Base-by-base conservation (phyloP, 2,797 vertebrate species). In the Anguilla anguilla region DNA sequence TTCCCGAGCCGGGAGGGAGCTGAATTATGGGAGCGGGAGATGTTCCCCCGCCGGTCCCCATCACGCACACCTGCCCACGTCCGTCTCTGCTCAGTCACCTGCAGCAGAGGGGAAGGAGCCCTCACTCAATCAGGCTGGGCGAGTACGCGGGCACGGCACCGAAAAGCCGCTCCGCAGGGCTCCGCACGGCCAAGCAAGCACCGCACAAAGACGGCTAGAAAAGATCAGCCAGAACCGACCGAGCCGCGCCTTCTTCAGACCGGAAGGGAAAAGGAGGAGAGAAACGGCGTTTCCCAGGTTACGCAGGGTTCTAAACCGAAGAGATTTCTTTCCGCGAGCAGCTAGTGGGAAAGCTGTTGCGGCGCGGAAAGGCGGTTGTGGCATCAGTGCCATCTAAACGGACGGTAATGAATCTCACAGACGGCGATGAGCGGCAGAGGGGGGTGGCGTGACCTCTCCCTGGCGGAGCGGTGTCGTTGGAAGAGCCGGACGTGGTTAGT, bases 401-500 rank as follows among this genome's bases (percentile, higher is more conserved):
- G 31, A 39, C 39, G 31, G 72, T 1, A 31, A 15, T 74, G 72
- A 74, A 74, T 74, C 72, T 35, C 31, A 6, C 31, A 17, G 72
- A 31, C 72, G 25, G 64, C 6, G 7, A 67, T 67, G n/a, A 67
- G n/a, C 15, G 28, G 72, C 72, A 6, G 31, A 39, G 11, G 13
- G 31, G 67, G 28, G 28, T 5, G 67, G 22, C n/a, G 67, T 7
- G 28, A 9, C 6, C 67, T 25, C n/a, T 25, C n/a, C 28, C 69
- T 31, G 28, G 69, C 64, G 22, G 64, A 7, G 64, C 64, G 22
- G 77, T 82, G 25, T 49, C 19, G n/a, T 83, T 83, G 15, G 82
- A 11, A 55, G n/a, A 83, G 82, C 5, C n/a, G 82, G 49, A 83
- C 31, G 49, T 84, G 83, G 51, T 55, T 57, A 84, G 83, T 22